Base-by-base conservation (phyloP, 2,888 invertebrate genomes). In the Punctoribates punctum region DNA sequence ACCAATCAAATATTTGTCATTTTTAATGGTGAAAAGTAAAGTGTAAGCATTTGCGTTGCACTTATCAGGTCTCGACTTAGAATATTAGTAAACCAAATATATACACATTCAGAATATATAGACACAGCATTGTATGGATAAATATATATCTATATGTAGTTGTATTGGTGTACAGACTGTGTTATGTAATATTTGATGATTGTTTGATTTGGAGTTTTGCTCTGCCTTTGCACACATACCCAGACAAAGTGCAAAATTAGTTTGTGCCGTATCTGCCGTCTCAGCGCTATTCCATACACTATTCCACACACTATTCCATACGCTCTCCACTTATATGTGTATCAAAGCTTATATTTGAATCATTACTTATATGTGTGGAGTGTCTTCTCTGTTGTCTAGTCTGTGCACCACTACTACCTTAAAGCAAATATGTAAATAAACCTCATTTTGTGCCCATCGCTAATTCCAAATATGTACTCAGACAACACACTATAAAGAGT, bases 351-450 rank as follows among this genome's bases (percentile, higher is more conserved):
- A 62, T 62, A 62, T 54, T 6, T 34, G 67, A 67, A 67, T 67
- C 67, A 67, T 67, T 67, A 67, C 67, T 67, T 38, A 67, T 67
- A 67, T 67, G n/a, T 67, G 67, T 67, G 17, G 67, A 62, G 62
- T 29, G 62, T 62, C 17, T 23, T 34, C 17, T n/a, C 15, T 15
- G 67, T 67, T 48, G 15, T 48, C 46, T 48, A 17, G 17, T 48
- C 46, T 48, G 46, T 48, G 46, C 15, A 15, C 15, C 46, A 62
- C 17, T 25, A 25, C 62, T 67, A 67, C 67, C 67, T 67, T 38
- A 67, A 67, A 67, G 67, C 38, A 67, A 67, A 67, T 67, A 67
- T 67, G 67, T 67, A 67, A 67, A 67, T 67, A 67, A 67, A 67
- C 38, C 8, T 38, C 34, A 67, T 67, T 67, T 38, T 65, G 9